Base-by-base conservation (phyloP, 1,140 invertebrate genomes). In the Penaeus vannamei region DNA sequence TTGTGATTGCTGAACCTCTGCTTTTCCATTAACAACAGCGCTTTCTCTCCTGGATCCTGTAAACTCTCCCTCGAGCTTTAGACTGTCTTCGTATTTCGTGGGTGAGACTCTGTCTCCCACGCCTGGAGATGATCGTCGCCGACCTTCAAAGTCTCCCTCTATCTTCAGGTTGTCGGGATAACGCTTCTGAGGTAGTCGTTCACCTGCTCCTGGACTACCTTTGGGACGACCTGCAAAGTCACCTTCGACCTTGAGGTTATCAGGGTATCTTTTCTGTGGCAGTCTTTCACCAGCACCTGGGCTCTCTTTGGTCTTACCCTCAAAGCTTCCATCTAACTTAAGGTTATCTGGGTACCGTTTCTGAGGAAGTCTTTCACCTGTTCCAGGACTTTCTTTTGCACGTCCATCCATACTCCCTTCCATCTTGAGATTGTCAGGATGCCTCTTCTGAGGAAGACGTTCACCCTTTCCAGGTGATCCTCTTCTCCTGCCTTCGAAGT, bases 251-350 rank as follows among this genome's bases (percentile, higher is more conserved):
- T 86, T 91, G 29, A 92, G 90, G 53, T 91, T 91, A 76, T 91
- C 91, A 22, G 85, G 77, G 81, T 85, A 86, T 95, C 95, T 91
- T 53, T 91, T 93, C 0, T 93, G 92, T 7, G 92, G 91, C 4
- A 92, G 91, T 72, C 94, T 92, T 85, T 95, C 94, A 64, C 92
- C 89, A 87, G 91, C 95, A 95, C 86, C 95, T 94, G 36, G 95
- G 94, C 92, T 95, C 2, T 85, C 90, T 81, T 62, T 72, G 20
- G 26, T 19, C n/a, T 66, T 66, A 8, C 88, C 85, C n/a, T 91
- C 90, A 83, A 91, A 91, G 23, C 72, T 60, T 22, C 92, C 92
- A 84, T 92, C 92, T 20, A 91, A 59, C 86, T 90, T 90, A 20
- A 92, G 86, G 83, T 92, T 92, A 79, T 92, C 92, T 76, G 89